A percentile compares a stretch with the other conserved stretches of the same genome.
Conservation (phyloP, 2,888 invertebrate genomes). For the Notodonta ziczac region DNA sequence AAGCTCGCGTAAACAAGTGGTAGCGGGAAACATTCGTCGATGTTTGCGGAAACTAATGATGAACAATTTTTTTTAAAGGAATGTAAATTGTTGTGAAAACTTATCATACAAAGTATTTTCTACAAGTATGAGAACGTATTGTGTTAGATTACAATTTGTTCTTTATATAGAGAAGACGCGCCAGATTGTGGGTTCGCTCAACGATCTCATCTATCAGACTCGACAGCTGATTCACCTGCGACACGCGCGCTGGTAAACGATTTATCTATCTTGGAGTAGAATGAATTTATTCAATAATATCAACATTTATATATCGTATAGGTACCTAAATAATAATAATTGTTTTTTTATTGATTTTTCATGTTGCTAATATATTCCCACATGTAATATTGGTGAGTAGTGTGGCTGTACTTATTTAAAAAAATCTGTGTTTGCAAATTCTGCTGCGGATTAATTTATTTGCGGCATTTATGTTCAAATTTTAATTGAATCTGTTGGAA, state of each 20-base stretch:
- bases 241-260: not conserved
- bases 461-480: not conserved
- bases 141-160: too few species aligned
- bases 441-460: not conserved
- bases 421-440: not conserved
- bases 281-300: not conserved
- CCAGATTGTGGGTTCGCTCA: constrained; percentile 8
- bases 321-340: too few species aligned
- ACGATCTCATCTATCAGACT: constrained; percentile 16
- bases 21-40: constrained; percentile 17
- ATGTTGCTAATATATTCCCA: not conserved
- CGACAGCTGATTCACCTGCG: constrained; percentile 14
- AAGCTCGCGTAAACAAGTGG: constrained; percentile 53
- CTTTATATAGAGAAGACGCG: constrained; percentile 6
- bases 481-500: not conserved
- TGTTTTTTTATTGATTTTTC: too few species aligned
- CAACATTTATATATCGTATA: too few species aligned
- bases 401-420: too few species aligned
- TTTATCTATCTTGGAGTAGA: not conserved
- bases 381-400: not conserved
- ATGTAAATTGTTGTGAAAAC: constrained; percentile 6
- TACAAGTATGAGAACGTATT: too few species aligned
- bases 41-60: not conserved
- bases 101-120: too few species aligned
- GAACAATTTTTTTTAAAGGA: not conserved